Percentiles rank a stretch among this genome's conserved stretches.
Conservation (phyloP, 2,797 vertebrate species). For the Cossypha dichroa region DNA sequence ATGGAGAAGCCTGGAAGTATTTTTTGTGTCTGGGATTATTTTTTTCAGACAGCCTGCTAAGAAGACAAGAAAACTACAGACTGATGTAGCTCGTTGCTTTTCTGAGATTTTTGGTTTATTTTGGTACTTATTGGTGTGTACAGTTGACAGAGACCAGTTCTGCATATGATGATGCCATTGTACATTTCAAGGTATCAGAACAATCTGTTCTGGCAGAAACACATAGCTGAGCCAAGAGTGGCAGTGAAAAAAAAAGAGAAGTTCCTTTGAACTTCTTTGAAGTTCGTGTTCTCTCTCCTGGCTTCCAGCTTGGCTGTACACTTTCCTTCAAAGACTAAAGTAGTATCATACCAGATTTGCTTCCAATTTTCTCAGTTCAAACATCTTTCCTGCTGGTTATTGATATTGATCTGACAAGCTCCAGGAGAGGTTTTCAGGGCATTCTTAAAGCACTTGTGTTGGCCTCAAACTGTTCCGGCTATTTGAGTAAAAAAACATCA, state of each 20-base stretch:
- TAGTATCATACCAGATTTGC: constrained; percentile 37
- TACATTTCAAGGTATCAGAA: neutral
- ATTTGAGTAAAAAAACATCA: neutral
- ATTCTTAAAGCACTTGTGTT: neutral
- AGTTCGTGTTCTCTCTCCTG: constrained; percentile 20
- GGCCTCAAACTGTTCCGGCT: neutral
- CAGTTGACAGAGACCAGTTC: neutral
- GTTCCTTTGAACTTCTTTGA: constrained; percentile 42
- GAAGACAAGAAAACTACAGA: neutral
- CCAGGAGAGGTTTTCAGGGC: neutral
- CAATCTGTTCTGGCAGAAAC: neutral
- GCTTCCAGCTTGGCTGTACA: constrained; percentile 16
- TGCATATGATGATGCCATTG: neutral
- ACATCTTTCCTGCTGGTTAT: constrained; percentile 26
- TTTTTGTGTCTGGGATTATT: neutral
- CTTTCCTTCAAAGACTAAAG: constrained; percentile 31
- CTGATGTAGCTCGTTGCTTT: neutral
- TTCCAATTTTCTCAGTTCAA: constrained; percentile 20
- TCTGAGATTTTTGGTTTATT: neutral
- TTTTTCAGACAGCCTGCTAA: neutral
- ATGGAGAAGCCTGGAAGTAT: neutral
- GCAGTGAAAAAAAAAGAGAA: neutral
- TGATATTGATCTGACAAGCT: constrained; percentile 41
- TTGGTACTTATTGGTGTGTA: neutral
- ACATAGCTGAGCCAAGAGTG: neutral